These are phyloP conservation scores for Spodoptera picta DNA, from an alignment of 2,888 invertebrate genomes.

Conservation along the genomic window DNA sequence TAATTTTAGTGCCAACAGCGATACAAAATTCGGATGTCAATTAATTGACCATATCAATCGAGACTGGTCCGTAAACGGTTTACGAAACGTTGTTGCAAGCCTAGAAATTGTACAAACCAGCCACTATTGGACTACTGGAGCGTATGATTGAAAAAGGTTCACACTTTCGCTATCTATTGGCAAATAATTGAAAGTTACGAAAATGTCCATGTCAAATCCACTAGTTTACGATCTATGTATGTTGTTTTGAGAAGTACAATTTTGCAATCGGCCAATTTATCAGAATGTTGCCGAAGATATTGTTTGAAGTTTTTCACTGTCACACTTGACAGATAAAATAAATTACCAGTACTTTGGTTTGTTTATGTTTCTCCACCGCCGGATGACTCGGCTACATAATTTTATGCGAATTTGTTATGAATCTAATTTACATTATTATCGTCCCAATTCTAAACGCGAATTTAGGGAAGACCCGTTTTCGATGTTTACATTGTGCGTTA, in stretches of 20 bases:
- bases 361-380: not conserved
- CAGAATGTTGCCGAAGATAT: constrained; percentile 1
- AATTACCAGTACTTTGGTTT: constrained; percentile 2
- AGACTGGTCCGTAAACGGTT: constrained; percentile 67
- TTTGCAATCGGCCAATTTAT: constrained; percentile 34
- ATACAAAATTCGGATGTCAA: constrained; percentile 45
- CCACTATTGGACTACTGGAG: constrained; percentile 81
- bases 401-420: constrained; percentile 12
- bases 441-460: constrained; percentile 18
- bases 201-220: constrained; percentile 64
- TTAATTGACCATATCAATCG: constrained; percentile 63
- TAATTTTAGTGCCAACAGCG: constrained; percentile 13
- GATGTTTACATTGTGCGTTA: constrained; percentile 24
- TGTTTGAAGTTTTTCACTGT: constrained; percentile 8
- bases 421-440: constrained; percentile 5
- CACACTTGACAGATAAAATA: not conserved
- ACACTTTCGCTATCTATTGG: constrained; percentile 80
- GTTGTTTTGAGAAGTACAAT: constrained; percentile 23
- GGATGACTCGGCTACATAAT: constrained; percentile 8
- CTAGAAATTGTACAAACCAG: constrained; percentile 82
- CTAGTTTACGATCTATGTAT: constrained; percentile 49
- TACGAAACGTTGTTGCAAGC: constrained; percentile 84
- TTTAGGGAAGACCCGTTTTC: constrained; percentile 29
- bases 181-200: constrained; percentile 80
- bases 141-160: constrained; percentile 86